These are phyloP conservation scores for Lydus trimaculatus DNA, from an alignment of 2,888 invertebrate species.

Conservation along the genomic window DNA sequence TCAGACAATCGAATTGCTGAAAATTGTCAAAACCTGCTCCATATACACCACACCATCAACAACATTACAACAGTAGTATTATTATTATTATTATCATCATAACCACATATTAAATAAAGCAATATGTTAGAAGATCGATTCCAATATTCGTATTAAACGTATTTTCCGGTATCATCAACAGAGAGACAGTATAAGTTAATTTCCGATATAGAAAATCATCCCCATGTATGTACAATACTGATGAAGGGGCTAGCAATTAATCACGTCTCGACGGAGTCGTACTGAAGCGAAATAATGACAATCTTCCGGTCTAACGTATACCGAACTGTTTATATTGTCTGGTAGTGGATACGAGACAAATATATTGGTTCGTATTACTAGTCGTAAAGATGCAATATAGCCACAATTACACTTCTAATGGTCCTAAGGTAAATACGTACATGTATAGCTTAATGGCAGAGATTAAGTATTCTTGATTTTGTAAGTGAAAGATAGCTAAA, in stretches of 20 bases:
- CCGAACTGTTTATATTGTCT: neutral
- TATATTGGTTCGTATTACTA: neutral
- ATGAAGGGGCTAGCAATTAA: neutral
- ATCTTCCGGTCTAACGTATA: neutral
- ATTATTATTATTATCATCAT: neutral
- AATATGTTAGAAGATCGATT: neutral
- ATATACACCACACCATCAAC: neutral
- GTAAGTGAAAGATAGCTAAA: too few relatives aligned
- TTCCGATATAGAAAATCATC: constrained; percentile 6
- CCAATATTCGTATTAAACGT: too few relatives aligned
- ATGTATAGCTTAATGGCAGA: neutral
- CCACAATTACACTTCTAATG: neutral
- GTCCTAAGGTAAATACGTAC: neutral
- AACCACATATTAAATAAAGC: neutral
- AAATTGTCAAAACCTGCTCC: neutral
- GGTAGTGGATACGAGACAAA: neutral
- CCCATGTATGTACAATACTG: neutral
- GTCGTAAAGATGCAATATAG: neutral
- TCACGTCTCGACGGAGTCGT: neutral
- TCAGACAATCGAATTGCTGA: constrained; percentile 9
- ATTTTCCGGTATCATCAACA: neutral
- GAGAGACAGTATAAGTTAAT: neutral
- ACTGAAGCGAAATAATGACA: neutral
- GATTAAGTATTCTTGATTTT: too few relatives aligned
- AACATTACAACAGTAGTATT: neutral